Evolutionary conservation across 1,140 invertebrate species (phyloP).

Genomic region (Apolygus lucorum): DNA sequence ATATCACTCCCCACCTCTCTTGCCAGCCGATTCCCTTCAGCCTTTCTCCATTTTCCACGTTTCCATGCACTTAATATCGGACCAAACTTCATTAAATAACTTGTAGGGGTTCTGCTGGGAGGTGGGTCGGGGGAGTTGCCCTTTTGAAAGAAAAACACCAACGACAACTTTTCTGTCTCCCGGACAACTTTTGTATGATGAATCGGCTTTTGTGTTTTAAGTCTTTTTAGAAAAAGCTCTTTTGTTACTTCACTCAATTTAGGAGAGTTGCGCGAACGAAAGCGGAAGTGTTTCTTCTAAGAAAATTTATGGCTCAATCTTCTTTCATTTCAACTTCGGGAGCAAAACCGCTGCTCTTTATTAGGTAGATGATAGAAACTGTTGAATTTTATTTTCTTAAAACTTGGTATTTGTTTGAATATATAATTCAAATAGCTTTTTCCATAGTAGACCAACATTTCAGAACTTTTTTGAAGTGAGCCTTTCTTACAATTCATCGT

Average conservation of each 20-base stretch:
- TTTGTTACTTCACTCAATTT: conserved; percentile 17
- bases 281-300: conserved; percentile 11
- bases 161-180: conserved; percentile 12
- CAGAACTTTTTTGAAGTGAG: too few relatives aligned
- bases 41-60: background rate
- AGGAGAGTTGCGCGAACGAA: conserved; percentile 10
- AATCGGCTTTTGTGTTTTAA: conserved; percentile 7
- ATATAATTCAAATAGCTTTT: background rate
- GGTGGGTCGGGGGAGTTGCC: background rate
- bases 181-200: conserved; percentile 15
- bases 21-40: too few relatives aligned
- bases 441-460: background rate
- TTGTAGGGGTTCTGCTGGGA: background rate
- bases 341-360: conserved; percentile 10
- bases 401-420: conserved; percentile 4
- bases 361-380: conserved; percentile 11
- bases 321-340: conserved; percentile 2
- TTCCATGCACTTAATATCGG: background rate
- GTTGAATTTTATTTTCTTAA: conserved; percentile 5
- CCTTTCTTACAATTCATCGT: too few relatives aligned
- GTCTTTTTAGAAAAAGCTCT: conserved; percentile 6
- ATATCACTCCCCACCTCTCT: background rate
- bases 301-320: conserved; percentile 11
- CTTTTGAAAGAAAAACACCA: conserved; percentile 8
- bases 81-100: background rate